Conservation (phyloP, 2,113 vertebrate genomes). For the Bothrops jararaca region DNA sequence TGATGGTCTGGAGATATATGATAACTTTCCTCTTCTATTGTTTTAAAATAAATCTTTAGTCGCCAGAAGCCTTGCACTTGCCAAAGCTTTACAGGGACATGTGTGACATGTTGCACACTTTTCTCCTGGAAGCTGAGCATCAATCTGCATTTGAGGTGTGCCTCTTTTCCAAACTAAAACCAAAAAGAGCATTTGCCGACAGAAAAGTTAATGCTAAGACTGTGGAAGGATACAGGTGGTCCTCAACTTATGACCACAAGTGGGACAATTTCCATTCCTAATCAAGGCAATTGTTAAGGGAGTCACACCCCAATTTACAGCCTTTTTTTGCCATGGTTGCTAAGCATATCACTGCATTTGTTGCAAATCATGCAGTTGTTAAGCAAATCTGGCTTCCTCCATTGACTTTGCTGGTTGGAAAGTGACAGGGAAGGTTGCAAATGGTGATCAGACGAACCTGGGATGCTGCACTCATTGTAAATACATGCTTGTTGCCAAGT, state of each 20-base stretch:
- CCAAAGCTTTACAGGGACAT: neutral
- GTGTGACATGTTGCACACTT: neutral
- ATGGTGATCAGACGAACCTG: too few species aligned
- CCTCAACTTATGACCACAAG: neutral
- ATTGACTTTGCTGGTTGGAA: neutral
- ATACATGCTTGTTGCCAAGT: neutral
- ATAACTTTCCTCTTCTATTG: neutral
- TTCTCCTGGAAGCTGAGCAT: neutral
- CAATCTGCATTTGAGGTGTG: neutral
- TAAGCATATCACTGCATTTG: neutral
- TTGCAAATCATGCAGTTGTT: neutral
- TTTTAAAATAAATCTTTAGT: neutral
- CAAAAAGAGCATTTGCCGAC: neutral
- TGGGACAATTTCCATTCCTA: neutral
- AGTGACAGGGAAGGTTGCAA: neutral
- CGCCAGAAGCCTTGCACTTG: neutral
- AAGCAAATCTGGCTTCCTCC: neutral
- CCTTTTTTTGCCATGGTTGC: neutral
- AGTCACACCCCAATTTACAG: neutral
- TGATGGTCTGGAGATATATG: neutral
- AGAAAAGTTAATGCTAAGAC: neutral
- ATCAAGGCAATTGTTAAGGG: neutral
- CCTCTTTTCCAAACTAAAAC: neutral
- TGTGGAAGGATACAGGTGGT: neutral
- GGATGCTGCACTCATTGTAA: neutral